Evolutionary conservation across 1,140 invertebrate species (phyloP).

Genomic region (Apis florea): DNA sequence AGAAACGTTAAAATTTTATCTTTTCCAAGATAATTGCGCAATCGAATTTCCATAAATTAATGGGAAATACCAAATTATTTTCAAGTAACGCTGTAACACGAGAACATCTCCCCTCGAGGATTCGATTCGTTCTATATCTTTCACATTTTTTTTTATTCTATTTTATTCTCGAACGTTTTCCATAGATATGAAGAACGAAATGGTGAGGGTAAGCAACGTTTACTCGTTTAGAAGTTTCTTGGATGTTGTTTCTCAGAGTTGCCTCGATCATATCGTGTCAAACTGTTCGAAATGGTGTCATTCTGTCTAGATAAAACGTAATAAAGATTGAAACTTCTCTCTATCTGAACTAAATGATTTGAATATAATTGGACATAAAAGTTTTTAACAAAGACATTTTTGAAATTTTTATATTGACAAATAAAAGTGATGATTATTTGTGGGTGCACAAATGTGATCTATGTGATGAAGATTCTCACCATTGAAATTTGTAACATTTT

Average conservation of each 20-base stretch:
- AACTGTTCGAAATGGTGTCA: not conserved
- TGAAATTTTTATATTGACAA: not conserved
- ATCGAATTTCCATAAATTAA: not conserved
- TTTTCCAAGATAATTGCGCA: no score
- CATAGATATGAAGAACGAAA: not conserved
- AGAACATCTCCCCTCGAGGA: not conserved
- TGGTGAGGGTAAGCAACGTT: not conserved
- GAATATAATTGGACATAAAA: no score
- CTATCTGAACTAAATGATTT: not conserved
- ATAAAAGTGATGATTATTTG: not conserved
- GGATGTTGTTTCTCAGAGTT: not conserved
- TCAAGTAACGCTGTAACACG: not conserved
- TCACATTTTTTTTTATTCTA: not conserved
- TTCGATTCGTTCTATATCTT: not conserved
- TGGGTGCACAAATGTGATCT: not conserved
- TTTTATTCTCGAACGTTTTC: constrained; percentile 8
- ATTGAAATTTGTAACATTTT: no score
- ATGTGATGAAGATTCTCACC: not conserved
- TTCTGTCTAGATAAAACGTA: not conserved
- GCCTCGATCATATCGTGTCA: not conserved
- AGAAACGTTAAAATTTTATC: no score
- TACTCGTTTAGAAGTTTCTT: not conserved
- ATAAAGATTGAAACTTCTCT: not conserved
- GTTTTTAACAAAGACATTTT: no score
- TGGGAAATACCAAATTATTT: not conserved